Percentiles rank a stretch among this genome's conserved stretches.
These are phyloP conservation scores for Melanotaenia boesemani DNA, from an alignment of 2,797 vertebrate genomes.

Conservation along the genomic window DNA sequence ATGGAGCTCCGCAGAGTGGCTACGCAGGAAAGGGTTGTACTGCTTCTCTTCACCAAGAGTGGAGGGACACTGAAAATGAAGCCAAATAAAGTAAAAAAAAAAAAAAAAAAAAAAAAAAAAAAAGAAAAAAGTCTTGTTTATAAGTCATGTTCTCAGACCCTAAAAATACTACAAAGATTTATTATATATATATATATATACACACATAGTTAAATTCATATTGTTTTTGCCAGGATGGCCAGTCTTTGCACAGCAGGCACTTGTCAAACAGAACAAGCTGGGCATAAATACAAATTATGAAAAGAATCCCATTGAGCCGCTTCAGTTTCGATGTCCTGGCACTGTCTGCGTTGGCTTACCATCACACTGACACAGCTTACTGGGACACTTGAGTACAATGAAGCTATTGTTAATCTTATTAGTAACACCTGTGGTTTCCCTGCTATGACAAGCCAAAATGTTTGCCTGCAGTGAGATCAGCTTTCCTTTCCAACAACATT, in stretches of 20 bases:
- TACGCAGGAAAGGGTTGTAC: constrained; percentile 96
- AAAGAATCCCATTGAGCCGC: constrained; percentile 10
- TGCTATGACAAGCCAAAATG: constrained; percentile 9
- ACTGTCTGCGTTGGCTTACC: neutral
- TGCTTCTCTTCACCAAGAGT: constrained; percentile 92
- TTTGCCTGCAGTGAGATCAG: constrained; percentile 13
- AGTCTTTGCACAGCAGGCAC: neutral
- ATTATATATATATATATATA: no score
- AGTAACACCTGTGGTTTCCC: constrained; percentile 15
- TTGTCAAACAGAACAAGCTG: neutral
- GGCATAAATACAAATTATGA: constrained; percentile 2
- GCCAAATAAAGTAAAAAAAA: constrained; percentile 3
- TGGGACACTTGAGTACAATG: constrained; percentile 9
- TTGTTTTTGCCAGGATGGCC: no score
- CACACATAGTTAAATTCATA: no score
- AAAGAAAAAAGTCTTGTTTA: neutral
- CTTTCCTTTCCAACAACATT: constrained; percentile 11
- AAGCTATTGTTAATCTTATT: constrained; percentile 14
- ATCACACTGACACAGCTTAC: neutral
- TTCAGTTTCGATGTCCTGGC: constrained; percentile 16
- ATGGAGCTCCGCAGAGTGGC: constrained; percentile 88
- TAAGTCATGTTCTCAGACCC: neutral
- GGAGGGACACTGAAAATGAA: constrained; percentile 88
- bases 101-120: constrained; percentile 8
- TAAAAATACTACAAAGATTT: neutral